Base-by-base conservation (phyloP, 1,140 invertebrate genomes). In the Trissolcus basalis region DNA sequence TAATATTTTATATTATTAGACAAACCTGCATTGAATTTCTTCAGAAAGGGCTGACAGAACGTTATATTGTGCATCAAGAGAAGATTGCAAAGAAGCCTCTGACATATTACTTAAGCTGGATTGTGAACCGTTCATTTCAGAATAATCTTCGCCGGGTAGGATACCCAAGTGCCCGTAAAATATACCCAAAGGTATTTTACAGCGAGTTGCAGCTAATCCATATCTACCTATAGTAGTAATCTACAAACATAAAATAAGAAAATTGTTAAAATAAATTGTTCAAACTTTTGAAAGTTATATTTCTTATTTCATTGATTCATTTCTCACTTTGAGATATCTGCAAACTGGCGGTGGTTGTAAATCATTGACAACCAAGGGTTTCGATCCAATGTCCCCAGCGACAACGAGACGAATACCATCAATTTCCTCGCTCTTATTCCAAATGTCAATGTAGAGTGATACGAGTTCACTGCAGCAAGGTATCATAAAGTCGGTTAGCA, bases 151-250 rank as follows among this genome's bases (percentile, higher is more conserved):
- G 75, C 92, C 92, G 5, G 93, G 93, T 39, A 94, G 84, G 50
- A 95, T 91, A 16, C 95, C 92, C 41, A 95, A 92, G 83, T 97
- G 96, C 1, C 96, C 96, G 82, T 95, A 97, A 86, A 97, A 97
- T 82, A 93, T 93, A n/a, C 96, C 96, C 14, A 97, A 88, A 0
- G 96, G 96, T 53, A 97, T 96, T 85, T 94, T 93, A 80, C 95
- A 96, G 76, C 94, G 92, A 16, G 94, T 95, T 0, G 95, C 93
- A 39, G 94, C 94, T 94, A 96, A 96, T 56, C 96, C 96, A 82
- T 96, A 96, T 7, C 95, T 91, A 16, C 96, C 96, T 73, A 97
- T 95, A 0, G 94, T 94, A 35, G 94, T 96, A 65, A 96, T 93
- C 93, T 93, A 78, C 19, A 27, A 27, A 27, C n/a, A n/a, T n/a